Evolutionary conservation across 2,888 invertebrate species (phyloP).

Genomic region (Cataglyphis cursor): DNA sequence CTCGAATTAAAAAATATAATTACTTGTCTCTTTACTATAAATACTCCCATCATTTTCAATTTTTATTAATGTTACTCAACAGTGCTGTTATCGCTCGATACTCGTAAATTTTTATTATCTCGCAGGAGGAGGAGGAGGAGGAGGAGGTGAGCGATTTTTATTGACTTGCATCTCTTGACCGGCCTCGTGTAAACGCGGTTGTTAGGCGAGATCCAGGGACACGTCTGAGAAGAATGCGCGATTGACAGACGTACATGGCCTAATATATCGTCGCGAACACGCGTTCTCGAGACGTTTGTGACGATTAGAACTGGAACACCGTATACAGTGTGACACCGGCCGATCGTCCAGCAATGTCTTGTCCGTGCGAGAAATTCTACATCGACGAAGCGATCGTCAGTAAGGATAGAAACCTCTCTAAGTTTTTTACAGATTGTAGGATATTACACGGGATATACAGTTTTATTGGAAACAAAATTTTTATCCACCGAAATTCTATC

Average conservation of each 20-base stretch:
- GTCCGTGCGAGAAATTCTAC: not conserved
- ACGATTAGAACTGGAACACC: conserved; percentile 34
- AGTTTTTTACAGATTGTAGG: not conserved
- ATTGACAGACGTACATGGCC: conserved; percentile 8
- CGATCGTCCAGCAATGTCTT: not conserved
- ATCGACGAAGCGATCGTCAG: not conserved
- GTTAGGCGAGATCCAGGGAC: not conserved
- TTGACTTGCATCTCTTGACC: conserved; percentile 9
- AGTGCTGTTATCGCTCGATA: not conserved
- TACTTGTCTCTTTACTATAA: not conserved
- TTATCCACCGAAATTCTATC: not conserved
- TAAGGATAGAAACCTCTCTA: not conserved
- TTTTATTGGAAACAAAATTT: not conserved
- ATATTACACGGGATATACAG: not conserved
- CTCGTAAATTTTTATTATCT: not conserved
- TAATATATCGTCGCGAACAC: conserved; percentile 25
- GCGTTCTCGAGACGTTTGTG: conserved; percentile 11
- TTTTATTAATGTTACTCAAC: not conserved
- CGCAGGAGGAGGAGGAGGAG: not conserved
- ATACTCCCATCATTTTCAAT: not conserved
- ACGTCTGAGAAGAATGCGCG: conserved; percentile 11
- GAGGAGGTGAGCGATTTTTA: not conserved
- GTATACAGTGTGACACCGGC: conserved; percentile 28
- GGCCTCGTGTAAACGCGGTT: not conserved
- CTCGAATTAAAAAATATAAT: not conserved